phyloP scores from a whole-genome alignment of 2,113 vertebrate species.

The Saimiri boliviensis region DNA sequence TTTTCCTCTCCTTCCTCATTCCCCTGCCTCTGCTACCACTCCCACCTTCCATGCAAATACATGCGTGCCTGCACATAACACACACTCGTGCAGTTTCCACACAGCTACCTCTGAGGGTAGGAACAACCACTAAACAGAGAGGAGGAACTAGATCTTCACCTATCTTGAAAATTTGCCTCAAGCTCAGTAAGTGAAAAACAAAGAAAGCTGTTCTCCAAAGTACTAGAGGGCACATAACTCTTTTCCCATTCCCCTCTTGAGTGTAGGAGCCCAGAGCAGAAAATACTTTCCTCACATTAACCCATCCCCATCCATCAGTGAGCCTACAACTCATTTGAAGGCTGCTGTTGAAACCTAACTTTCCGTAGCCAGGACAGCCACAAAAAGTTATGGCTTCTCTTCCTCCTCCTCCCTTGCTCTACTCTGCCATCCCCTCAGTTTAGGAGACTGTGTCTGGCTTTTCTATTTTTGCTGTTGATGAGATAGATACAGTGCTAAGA shows the following conservation, averaged over 20 bases:
- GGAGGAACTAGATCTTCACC: not conserved
- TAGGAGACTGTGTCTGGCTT: not conserved
- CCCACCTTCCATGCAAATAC: not conserved
- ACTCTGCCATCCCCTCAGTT: not conserved
- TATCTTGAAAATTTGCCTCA: not conserved
- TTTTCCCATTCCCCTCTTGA: not conserved
- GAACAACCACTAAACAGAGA: not conserved
- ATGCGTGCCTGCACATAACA: not conserved
- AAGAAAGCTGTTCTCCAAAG: not conserved
- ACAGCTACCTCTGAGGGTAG: not conserved
- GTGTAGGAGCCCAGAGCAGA: no score
- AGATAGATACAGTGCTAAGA: not conserved
- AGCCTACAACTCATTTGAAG: not conserved
- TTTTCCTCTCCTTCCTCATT: constrained; percentile 17
- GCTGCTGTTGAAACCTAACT: not conserved
- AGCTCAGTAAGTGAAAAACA: not conserved
- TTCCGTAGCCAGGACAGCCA: not conserved
- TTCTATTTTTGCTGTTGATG: not conserved
- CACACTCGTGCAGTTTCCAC: not conserved
- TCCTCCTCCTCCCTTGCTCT: not conserved
- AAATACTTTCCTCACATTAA: not conserved
- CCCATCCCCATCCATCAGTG: not conserved
- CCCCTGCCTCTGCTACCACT: not conserved
- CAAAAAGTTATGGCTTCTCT: not conserved
- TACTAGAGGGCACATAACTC: not conserved